These are phyloP conservation scores for Elmis aenea DNA, from an alignment of 2,888 invertebrate species.

Conservation along the genomic window DNA sequence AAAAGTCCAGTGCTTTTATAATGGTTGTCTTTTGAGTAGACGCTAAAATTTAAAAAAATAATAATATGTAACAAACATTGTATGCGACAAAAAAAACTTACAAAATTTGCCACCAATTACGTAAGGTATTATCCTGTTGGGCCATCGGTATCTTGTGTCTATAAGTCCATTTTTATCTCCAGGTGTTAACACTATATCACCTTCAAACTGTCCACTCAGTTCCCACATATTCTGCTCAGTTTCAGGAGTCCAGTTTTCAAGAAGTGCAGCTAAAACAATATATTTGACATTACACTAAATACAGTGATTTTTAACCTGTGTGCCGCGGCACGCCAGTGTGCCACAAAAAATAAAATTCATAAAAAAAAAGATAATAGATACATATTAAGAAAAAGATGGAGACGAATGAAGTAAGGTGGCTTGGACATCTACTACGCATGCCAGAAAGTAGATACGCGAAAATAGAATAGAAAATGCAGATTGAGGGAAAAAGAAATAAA, in stretches of 20 bases:
- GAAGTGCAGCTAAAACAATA: too few species aligned
- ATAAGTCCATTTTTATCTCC: constrained; percentile 10
- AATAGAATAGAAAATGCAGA: too few species aligned
- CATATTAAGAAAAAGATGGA: too few species aligned
- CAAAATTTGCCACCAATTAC: constrained; percentile 4
- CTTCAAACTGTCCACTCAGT: constrained; percentile 12
- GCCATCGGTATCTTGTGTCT: constrained; percentile 3
- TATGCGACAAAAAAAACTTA: background rate
- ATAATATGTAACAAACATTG: background rate
- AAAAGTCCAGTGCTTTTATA: background rate
- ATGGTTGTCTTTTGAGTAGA: background rate
- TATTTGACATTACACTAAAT: too few species aligned
- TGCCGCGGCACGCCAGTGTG: too few species aligned
- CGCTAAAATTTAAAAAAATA: constrained; percentile 1
- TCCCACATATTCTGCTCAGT: constrained; percentile 10
- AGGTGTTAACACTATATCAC: constrained; percentile 10
- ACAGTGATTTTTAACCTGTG: too few species aligned
- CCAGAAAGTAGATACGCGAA: too few species aligned
- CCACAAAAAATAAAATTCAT: too few species aligned
- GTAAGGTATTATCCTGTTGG: constrained; percentile 8
- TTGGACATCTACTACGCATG: too few species aligned
- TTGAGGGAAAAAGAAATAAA: too few species aligned
- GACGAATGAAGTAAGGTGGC: too few species aligned
- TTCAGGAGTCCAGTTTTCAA: constrained; percentile 2
- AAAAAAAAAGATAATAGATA: too few species aligned